These are phyloP conservation scores for Alviniconcha strummeri DNA, from an alignment of 2,888 invertebrate species.

Conservation along the genomic window DNA sequence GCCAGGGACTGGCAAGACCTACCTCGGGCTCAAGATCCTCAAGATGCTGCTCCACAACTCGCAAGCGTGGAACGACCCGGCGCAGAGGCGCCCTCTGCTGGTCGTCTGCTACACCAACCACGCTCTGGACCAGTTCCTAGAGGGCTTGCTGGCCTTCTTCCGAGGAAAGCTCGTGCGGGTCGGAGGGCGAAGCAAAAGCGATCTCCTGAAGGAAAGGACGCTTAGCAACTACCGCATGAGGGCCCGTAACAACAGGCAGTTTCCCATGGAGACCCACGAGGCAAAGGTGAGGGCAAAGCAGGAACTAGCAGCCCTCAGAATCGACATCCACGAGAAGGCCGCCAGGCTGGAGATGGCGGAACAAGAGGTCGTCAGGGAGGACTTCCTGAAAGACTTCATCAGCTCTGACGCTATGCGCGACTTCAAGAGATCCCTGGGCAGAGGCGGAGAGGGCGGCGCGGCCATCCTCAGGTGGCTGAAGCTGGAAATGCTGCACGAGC, in stretches of 20 bases:
- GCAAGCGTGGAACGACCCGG: conserved; percentile 66
- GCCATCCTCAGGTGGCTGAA: conserved; percentile 25
- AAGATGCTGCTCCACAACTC: conserved; percentile 79
- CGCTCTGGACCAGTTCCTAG: conserved; percentile 73
- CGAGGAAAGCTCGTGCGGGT: conserved; percentile 63
- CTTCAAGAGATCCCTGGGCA: neutral
- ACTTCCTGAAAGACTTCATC: conserved; percentile 47
- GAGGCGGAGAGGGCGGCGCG: conserved; percentile 2
- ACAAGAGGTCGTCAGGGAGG: conserved; percentile 56
- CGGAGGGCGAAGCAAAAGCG: conserved; percentile 65
- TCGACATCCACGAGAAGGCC: conserved; percentile 48
- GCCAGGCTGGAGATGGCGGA: conserved; percentile 50
- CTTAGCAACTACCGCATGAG: conserved; percentile 37
- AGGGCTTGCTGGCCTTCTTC: conserved; percentile 65
- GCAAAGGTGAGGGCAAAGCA: conserved; percentile 40
- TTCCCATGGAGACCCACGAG: conserved; percentile 39
- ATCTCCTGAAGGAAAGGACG: conserved; percentile 49
- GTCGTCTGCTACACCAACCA: conserved; percentile 73
- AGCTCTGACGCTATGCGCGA: neutral
- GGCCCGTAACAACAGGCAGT: conserved; percentile 31
- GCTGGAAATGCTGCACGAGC: neutral
- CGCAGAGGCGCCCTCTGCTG: conserved; percentile 59
- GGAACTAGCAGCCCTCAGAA: conserved; percentile 47
- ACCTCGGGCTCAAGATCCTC: conserved; percentile 84
- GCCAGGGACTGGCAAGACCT: conserved; percentile 91